These are phyloP conservation scores for Semibalanus balanoides DNA, from an alignment of 1,140 invertebrate genomes.

Conservation along the genomic window DNA sequence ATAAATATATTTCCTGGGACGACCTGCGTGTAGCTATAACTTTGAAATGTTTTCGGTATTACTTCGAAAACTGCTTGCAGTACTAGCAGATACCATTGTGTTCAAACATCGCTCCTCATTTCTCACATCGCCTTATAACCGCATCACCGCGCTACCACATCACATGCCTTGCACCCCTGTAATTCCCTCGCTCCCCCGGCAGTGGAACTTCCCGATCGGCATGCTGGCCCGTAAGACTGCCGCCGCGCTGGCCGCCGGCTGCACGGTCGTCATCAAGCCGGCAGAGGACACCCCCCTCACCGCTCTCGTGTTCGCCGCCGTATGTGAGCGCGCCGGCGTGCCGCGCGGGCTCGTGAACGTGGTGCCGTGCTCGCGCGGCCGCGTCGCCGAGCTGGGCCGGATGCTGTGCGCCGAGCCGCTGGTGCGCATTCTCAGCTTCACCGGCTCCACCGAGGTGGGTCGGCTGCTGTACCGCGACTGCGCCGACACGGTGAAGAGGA, in stretches of 20 bases:
- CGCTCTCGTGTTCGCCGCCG: slow-evolving; percentile 36
- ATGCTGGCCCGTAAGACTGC: slow-evolving; percentile 40
- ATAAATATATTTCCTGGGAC: no score
- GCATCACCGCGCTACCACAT: no score
- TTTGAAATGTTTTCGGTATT: no score
- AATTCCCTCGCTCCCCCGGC: no score
- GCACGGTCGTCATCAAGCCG: slow-evolving; percentile 41
- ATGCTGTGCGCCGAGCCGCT: slow-evolving; percentile 35
- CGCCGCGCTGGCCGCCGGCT: slow-evolving; percentile 39
- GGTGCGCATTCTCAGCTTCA: slow-evolving; percentile 42
- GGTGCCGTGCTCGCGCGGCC: slow-evolving; percentile 34
- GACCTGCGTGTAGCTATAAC: no score
- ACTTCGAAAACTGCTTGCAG: no score
- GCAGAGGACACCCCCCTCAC: slow-evolving; percentile 40
- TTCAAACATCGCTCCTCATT: no score
- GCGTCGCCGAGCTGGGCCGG: slow-evolving; percentile 36
- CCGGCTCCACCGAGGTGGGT: slow-evolving; percentile 33
- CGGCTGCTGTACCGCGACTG: slow-evolving; percentile 37
- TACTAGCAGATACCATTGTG: no score
- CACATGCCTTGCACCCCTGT: no score
- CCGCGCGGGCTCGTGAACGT: slow-evolving; percentile 44
- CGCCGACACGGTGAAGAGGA: slow-evolving; percentile 39
- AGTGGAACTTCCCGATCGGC: slow-evolving; percentile 43
- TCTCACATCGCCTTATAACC: no score
- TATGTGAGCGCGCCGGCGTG: slow-evolving; percentile 35